Base-by-base conservation (phyloP, 2,797 vertebrate genomes). In the Eptatretus atami region DNA sequence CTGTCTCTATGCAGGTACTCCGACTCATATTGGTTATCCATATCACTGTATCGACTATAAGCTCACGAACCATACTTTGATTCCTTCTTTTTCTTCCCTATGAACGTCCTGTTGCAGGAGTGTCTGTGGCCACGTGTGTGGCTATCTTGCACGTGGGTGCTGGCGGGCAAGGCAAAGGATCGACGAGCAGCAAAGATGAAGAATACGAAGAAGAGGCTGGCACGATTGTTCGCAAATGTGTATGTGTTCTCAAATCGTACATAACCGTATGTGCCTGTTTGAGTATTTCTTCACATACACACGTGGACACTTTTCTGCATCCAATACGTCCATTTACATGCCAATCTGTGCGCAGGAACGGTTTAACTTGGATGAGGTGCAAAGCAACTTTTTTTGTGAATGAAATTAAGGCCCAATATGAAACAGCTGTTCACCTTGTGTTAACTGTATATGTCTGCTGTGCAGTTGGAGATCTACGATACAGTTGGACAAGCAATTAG, bases 201-300 rank as follows among this genome's bases (percentile, higher is more conserved):
- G 92, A 96, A 73, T 96, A 98, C 65, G 92, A 98, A 74, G 94
- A 90, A 0, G 92, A 96, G 6, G 88, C 88, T 15, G 88, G 87
- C 71, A 92, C 87, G 25, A 98, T 98, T 65, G 92, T 98, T 66
- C 88, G 96, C 76, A 98, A 98, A 83, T 98, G 92, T 74, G 88
- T 98, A 77, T 76, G 88, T 81, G 13, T 1, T 24, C 1, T 3
- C 12, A 19, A 54, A n/a, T 19, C 52, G 53, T 9, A 1, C 31
- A 44, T 44, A 44, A 44, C 31, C 6, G 6, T 8, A 44, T 44
- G 6, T 4, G 6, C 31, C 31, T 44, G 31, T 44, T 44, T 44
- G 31, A 44, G 31, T 44, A 44, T 44, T 44, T 44, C 31, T 44
- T 44, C 31, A 44, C 31, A 44, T 44, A 44, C 31, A 44, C 31